Evolutionary conservation across 2,888 invertebrate genomes (phyloP).

Genomic region (Torymus auratus): DNA sequence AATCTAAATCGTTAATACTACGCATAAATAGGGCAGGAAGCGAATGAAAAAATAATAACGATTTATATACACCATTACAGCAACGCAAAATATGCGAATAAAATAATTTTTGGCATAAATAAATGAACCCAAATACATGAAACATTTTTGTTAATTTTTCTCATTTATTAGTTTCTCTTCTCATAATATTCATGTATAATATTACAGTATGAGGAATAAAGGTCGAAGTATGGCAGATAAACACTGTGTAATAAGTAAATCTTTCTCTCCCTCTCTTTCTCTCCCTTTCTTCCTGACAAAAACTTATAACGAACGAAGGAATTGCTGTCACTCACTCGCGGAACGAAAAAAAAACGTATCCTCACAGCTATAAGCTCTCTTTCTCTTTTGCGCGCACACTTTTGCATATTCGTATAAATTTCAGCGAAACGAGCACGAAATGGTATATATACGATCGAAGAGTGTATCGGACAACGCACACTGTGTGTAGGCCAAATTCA

Average conservation of each 20-base stretch:
- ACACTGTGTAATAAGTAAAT: constrained; percentile 64
- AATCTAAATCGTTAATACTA: too few species aligned
- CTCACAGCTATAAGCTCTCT: too few species aligned
- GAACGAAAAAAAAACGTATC: neutral
- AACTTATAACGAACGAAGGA: constrained; percentile 55
- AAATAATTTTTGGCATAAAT: too few species aligned
- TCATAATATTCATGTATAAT: constrained; percentile 69
- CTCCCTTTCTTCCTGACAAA: neutral
- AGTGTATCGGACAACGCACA: constrained; percentile 18
- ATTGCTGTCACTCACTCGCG: constrained; percentile 42
- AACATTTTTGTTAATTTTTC: constrained; percentile 26
- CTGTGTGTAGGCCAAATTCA: constrained; percentile 39
- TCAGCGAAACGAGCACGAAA: too few species aligned
- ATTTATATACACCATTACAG: neutral
- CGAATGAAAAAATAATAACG: too few species aligned
- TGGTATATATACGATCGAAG: neutral
- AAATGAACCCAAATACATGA: too few species aligned
- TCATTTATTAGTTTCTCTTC: constrained; percentile 55
- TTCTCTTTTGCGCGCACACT: neutral
- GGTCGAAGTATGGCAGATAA: constrained; percentile 70
- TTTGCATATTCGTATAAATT: too few species aligned
- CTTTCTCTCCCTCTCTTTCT: constrained; percentile 36
- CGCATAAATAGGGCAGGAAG: too few species aligned
- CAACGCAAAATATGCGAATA: too few species aligned
- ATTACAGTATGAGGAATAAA: constrained; percentile 73